These are phyloP conservation scores for Pristiophorus japonicus DNA, from an alignment of 2,113 vertebrate species.

Conservation along the genomic window DNA sequence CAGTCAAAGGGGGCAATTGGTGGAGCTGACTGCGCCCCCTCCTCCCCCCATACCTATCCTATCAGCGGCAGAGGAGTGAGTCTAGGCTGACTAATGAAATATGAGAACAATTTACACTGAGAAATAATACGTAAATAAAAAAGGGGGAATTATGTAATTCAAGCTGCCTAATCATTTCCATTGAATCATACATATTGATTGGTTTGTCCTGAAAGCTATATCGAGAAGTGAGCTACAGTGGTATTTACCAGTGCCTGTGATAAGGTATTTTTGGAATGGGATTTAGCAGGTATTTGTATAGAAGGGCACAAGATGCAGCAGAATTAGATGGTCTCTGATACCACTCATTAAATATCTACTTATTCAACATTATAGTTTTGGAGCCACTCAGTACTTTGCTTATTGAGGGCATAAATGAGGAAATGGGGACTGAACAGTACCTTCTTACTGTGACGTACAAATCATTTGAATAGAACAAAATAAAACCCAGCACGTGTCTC, in stretches of 20 bases:
- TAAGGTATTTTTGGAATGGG: not conserved
- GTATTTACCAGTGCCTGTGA: not conserved
- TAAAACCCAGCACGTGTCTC: not conserved
- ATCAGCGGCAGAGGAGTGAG: not conserved
- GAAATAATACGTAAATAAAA: conserved; percentile 7
- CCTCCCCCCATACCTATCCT: too few species aligned
- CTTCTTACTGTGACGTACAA: too few species aligned
- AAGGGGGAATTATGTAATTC: not conserved
- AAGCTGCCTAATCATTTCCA: not conserved
- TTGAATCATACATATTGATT: not conserved
- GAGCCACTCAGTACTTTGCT: not conserved
- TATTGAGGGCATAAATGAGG: not conserved
- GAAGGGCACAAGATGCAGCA: too few species aligned
- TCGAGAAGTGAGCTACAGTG: not conserved
- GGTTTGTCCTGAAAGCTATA: conserved; percentile 2
- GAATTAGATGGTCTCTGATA: not conserved
- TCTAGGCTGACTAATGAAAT: not conserved
- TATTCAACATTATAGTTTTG: not conserved
- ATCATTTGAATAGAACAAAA: not conserved
- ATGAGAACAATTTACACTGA: too few species aligned
- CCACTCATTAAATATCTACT: not conserved
- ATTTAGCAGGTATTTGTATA: not conserved
- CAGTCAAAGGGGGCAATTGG: not conserved
- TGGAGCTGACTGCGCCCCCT: not conserved
- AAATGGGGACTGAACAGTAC: not conserved